Evolutionary conservation across 2,113 vertebrate species (phyloP), one percentile per base, ranked within the genome.

Genomic region (Hypomesus transpacificus): DNA sequence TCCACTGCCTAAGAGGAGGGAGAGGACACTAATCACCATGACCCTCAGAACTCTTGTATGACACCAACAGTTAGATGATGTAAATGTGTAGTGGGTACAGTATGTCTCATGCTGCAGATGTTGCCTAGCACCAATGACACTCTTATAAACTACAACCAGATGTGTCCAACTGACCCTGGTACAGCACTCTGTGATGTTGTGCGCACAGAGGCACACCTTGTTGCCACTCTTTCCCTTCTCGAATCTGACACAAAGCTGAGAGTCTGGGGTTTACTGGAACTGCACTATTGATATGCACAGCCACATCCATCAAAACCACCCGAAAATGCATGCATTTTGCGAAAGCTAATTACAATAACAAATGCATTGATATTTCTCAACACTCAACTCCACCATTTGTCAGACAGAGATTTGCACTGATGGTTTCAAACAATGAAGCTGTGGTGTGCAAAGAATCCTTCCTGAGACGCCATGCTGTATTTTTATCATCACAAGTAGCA

Each of bases 251-350:
- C 65, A 64, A 59, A 26, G 68, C 26, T 59, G 31, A 73, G 17
- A 63, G 21, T 9, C 16, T 14, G 64, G 51, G 20, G 50, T 28
- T 34, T 58, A 1, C 0, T 63, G 60, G 60, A 2, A 73, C 21
- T 16, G 14, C 46, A 56, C 67, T 63, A 54, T 74, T 85, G 68
- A 73, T 50, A 75, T 82, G 73, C n/a, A 71, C 26, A 70, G 66
- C 64, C 20, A 20, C 64, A 66, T 34, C 2, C 14, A 54, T 28
- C 65, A 20, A 20, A 59, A 14, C 9, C 11, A 24, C 20, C 20
- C 16, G 52, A 61, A 70, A 68, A 59, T 24, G 9, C 22, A 34
- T 34, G 31, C 31, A 34, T 34, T 34, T 34, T 46, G 8, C 39
- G 7, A 46, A 46, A 65, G 31, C 31, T 34, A 34, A 34, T 71